These are phyloP conservation scores for Gymnopithys bicolor DNA, from an alignment of 2,797 vertebrate species.

Conservation along the genomic window DNA sequence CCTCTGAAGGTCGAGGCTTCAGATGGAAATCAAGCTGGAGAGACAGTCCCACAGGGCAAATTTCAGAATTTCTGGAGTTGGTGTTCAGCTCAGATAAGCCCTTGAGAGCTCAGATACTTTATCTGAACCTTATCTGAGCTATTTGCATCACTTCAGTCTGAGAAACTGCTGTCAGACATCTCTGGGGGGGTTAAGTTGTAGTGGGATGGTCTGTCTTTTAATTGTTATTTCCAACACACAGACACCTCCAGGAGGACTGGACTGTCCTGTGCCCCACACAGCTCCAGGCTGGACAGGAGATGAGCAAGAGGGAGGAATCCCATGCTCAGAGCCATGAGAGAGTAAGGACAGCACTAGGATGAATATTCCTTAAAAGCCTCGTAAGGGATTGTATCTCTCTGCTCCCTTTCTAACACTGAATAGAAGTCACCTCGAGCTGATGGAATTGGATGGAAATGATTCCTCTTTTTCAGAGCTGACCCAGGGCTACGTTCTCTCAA, in stretches of 20 bases:
- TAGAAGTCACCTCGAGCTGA: background rate
- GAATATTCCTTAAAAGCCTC: background rate
- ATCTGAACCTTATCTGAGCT: constrained; percentile 67
- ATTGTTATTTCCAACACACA: background rate
- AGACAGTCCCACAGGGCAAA: constrained; percentile 49
- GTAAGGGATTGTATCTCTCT: background rate
- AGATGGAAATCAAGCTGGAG: constrained; percentile 39
- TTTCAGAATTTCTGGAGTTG: constrained; percentile 38
- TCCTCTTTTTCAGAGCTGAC: background rate
- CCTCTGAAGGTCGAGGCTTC: constrained; percentile 22
- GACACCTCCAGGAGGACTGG: background rate
- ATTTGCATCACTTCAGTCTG: constrained; percentile 65
- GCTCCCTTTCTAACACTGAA: background rate
- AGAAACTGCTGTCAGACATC: constrained; percentile 18
- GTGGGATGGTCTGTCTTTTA: background rate
- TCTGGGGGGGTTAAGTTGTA: background rate
- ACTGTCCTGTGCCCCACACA: background rate
- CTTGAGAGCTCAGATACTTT: constrained; percentile 50
- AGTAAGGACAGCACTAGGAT: background rate
- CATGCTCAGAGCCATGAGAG: background rate
- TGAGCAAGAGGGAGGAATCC: background rate
- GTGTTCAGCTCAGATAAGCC: constrained; percentile 55
- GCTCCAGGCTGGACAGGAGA: background rate
- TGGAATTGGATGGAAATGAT: background rate
- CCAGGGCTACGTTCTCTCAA: background rate